Conservation (phyloP, 2,888 invertebrate species). For the Habrosyne pyritoides region DNA sequence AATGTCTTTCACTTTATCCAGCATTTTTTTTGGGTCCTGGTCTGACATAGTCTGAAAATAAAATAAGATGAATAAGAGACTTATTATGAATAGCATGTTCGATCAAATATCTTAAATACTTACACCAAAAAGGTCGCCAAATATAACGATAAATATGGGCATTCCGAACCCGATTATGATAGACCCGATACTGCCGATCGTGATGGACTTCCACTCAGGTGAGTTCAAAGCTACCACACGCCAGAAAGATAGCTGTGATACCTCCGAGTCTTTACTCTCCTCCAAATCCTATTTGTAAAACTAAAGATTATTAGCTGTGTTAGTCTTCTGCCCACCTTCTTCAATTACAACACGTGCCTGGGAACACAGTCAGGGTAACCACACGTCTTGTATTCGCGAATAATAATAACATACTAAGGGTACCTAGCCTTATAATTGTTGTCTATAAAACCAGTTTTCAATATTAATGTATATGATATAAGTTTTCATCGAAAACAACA, state of each 20-base stretch:
- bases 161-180: slow-evolving; percentile 86
- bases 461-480: too few relatives aligned
- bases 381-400: too few relatives aligned
- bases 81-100: not conserved
- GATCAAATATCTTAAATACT: slow-evolving; percentile 31
- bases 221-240: slow-evolving; percentile 82
- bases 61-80: not conserved
- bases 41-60: slow-evolving; percentile 52
- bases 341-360: too few relatives aligned
- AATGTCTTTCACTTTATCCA: slow-evolving; percentile 45
- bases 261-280: slow-evolving; percentile 24
- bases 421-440: too few relatives aligned
- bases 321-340: too few relatives aligned
- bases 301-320: too few relatives aligned
- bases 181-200: slow-evolving; percentile 82
- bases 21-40: slow-evolving; percentile 38
- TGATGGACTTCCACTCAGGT: slow-evolving; percentile 85
- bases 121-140: slow-evolving; percentile 87
- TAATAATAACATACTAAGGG: too few relatives aligned
- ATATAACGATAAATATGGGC: slow-evolving; percentile 87
- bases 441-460: too few relatives aligned
- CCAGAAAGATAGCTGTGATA: slow-evolving; percentile 54
- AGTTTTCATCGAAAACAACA: not conserved
- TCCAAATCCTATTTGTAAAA: slow-evolving; percentile 23
- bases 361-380: too few relatives aligned